These are phyloP conservation scores for Parnassius glacialis DNA, from an alignment of 2,888 invertebrate genomes.

Conservation along the genomic window DNA sequence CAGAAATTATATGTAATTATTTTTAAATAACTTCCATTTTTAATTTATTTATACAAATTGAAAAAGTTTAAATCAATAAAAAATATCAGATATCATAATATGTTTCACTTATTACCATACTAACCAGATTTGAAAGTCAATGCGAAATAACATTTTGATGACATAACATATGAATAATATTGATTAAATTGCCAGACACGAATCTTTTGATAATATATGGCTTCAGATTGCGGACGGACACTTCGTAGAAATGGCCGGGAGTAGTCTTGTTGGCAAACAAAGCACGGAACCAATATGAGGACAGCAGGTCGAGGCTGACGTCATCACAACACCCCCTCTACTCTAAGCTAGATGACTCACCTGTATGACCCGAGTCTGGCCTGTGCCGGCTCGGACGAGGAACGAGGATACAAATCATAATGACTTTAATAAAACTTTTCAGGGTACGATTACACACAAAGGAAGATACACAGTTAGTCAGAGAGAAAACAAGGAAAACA, in stretches of 20 bases:
- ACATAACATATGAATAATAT: slow-evolving; percentile 1
- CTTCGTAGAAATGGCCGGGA: slow-evolving; percentile 44
- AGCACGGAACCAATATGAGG: slow-evolving; percentile 39
- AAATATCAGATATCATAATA: too few species aligned
- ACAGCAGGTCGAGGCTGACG: slow-evolving; percentile 40
- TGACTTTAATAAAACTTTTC: slow-evolving; percentile 9
- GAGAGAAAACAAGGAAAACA: too few species aligned
- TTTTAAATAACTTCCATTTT: too few species aligned
- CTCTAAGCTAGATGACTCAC: slow-evolving; percentile 28
- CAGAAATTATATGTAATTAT: too few species aligned
- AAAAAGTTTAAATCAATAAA: too few species aligned
- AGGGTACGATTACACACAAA: too few species aligned
- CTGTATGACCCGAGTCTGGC: slow-evolving; percentile 27
- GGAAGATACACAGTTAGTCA: too few species aligned
- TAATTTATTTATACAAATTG: too few species aligned
- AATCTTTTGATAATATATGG: slow-evolving; percentile 30
- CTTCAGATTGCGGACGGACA: slow-evolving; percentile 38
- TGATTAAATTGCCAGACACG: slow-evolving; percentile 14
- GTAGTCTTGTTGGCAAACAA: slow-evolving; percentile 38
- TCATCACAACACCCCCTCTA: slow-evolving; percentile 36
- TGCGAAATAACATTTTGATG: too few species aligned
- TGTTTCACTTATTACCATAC: too few species aligned
- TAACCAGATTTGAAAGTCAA: too few species aligned
- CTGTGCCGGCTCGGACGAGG: slow-evolving; percentile 13
- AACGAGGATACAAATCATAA: slow-evolving; percentile 19